Percentiles rank a stretch among this genome's conserved stretches.
Evolutionary conservation across 1,140 invertebrate species (phyloP).

Genomic region (Belonocnema kinseyi): DNA sequence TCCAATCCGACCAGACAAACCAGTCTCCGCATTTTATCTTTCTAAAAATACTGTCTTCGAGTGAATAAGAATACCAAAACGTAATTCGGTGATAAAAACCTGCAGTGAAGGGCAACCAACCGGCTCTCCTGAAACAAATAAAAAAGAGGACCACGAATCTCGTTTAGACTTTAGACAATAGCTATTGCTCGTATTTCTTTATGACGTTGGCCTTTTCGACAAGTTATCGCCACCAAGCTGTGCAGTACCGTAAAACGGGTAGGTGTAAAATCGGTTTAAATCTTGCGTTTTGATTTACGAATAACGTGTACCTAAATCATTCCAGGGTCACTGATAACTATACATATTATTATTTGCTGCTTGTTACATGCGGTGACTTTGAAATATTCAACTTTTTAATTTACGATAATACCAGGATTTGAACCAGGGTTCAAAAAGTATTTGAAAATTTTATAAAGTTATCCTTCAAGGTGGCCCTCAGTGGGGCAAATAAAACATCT

Average conservation of each 20-base stretch:
- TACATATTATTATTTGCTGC: slow-evolving; percentile 5
- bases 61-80: neutral
- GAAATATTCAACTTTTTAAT: too few species aligned
- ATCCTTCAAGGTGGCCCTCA: too few species aligned
- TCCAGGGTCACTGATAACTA: neutral
- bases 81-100: neutral
- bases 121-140: neutral
- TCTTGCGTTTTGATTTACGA: slow-evolving; percentile 28
- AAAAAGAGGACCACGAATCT: slow-evolving; percentile 9
- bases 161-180: slow-evolving; percentile 28
- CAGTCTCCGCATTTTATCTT: too few species aligned
- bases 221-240: slow-evolving; percentile 21
- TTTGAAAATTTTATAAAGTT: too few species aligned
- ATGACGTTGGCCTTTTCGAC: slow-evolving; percentile 20
- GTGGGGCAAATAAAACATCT: too few species aligned
- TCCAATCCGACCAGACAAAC: too few species aligned
- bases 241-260: neutral
- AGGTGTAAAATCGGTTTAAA: slow-evolving; percentile 19
- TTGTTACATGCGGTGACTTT: neutral
- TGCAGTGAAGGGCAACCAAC: slow-evolving; percentile 1
- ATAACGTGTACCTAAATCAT: slow-evolving; percentile 23
- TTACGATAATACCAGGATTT: too few species aligned
- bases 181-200: slow-evolving; percentile 22
- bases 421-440: too few species aligned
- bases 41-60: too few species aligned